These are phyloP conservation scores for Drosophila prosaltans DNA, from an alignment of 1,140 invertebrate genomes.

Conservation along the genomic window DNA sequence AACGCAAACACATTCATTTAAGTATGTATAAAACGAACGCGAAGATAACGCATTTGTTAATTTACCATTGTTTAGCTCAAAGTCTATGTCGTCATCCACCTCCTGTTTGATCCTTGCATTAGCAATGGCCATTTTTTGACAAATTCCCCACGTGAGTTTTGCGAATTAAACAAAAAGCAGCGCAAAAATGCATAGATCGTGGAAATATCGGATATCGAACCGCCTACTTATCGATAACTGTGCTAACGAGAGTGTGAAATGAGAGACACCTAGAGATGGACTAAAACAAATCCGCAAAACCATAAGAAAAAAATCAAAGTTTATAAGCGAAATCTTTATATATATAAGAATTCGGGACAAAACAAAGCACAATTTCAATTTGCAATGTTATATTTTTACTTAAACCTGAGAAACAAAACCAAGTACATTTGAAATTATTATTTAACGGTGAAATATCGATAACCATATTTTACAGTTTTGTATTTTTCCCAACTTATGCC, in stretches of 20 bases:
- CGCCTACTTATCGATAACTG: no score
- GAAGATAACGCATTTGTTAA: neutral
- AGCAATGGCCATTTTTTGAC: constrained; percentile 47
- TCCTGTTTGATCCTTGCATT: constrained; percentile 59
- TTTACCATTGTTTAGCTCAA: constrained; percentile 49
- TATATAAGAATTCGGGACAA: no score
- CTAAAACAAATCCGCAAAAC: no score
- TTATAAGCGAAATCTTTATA: no score
- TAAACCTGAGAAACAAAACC: no score
- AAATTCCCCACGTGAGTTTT: constrained; percentile 38
- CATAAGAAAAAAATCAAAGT: no score
- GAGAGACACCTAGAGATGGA: no score
- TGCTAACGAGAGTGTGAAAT: no score
- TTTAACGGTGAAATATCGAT: neutral
- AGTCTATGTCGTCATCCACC: constrained; percentile 21
- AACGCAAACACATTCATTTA: constrained; percentile 12
- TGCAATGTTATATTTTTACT: no score
- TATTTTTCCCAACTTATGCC: no score
- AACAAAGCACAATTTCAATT: no score
- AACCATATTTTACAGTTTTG: neutral
- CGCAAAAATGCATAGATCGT: constrained; percentile 53
- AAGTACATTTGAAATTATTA: no score
- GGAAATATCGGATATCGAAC: neutral
- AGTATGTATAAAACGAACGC: neutral
- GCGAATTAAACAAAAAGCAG: constrained; percentile 23